Conservation (phyloP, 2,113 vertebrate species). For the Erythrocercus mccallii region DNA sequence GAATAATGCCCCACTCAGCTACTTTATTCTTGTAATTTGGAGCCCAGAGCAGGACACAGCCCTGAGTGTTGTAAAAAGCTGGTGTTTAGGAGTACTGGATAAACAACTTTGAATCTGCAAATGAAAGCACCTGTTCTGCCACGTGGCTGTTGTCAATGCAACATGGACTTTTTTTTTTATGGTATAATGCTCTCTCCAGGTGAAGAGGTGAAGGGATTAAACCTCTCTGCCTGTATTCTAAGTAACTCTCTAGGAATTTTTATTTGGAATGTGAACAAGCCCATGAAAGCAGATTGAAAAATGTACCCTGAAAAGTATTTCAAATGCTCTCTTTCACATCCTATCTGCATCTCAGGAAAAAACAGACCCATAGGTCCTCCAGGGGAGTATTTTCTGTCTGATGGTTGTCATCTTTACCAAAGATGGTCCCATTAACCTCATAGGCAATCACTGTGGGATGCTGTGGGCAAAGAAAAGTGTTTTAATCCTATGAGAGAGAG, state of each 20-base stretch:
- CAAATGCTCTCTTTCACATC: not conserved
- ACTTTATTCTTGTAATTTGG: not conserved
- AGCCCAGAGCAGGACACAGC: not conserved
- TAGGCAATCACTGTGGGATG: not conserved
- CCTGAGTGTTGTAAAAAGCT: not conserved
- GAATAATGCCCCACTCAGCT: not conserved
- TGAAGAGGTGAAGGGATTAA: constrained; percentile 30
- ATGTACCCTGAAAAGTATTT: not conserved
- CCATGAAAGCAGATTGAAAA: not conserved
- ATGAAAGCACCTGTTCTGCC: not conserved
- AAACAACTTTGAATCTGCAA: not conserved
- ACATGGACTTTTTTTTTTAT: not conserved
- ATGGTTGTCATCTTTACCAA: not conserved
- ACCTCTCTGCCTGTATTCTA: not conserved
- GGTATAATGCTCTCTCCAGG: not conserved
- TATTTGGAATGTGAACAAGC: not conserved
- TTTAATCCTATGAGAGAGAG: not conserved
- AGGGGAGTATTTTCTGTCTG: not conserved
- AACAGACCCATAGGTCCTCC: not conserved
- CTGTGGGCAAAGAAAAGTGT: not conserved
- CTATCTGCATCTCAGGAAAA: not conserved
- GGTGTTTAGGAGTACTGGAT: not conserved
- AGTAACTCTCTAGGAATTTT: not conserved
- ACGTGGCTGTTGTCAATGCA: not conserved
- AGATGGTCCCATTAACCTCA: not conserved